Evolutionary conservation across 2,113 vertebrate species (phyloP).

Genomic region (Austrofundulus limnaeus): DNA sequence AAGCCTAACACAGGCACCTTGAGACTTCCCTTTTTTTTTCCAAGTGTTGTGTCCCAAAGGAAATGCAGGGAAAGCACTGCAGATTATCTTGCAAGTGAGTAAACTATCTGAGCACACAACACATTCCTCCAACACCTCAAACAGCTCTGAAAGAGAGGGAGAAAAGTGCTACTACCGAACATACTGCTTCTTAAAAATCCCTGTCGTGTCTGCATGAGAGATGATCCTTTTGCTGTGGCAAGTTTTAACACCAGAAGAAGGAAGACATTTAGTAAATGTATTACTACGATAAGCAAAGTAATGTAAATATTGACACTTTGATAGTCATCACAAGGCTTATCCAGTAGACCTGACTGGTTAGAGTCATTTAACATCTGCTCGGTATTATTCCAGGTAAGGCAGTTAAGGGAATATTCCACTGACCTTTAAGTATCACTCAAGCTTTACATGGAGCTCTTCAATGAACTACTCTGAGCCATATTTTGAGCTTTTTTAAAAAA

Average conservation of each 20-base stretch:
- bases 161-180: constrained; percentile 45
- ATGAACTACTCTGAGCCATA: background rate
- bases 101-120: constrained; percentile 57
- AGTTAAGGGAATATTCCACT: constrained; percentile 5
- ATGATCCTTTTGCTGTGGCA: constrained; percentile 30
- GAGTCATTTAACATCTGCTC: constrained; percentile 48
- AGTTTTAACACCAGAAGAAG: constrained; percentile 15
- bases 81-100: constrained; percentile 63
- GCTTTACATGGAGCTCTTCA: background rate
- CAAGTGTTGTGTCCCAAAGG: constrained; percentile 73
- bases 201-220: constrained; percentile 7
- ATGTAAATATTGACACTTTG: constrained; percentile 63
- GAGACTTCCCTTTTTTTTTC: constrained; percentile 54
- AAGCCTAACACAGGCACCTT: constrained; percentile 70
- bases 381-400: constrained; percentile 16
- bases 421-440: background rate
- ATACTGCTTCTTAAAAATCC: constrained; percentile 38
- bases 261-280: constrained; percentile 23
- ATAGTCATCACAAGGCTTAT: constrained; percentile 30
- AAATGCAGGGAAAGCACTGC: constrained; percentile 65
- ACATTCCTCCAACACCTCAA: constrained; percentile 59
- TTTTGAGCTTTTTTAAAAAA: background rate
- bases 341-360: constrained; percentile 15
- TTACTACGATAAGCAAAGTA: constrained; percentile 27
- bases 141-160: constrained; percentile 29